Base-by-base conservation (phyloP, 2,113 vertebrate genomes). In the Columbina picui region DNA sequence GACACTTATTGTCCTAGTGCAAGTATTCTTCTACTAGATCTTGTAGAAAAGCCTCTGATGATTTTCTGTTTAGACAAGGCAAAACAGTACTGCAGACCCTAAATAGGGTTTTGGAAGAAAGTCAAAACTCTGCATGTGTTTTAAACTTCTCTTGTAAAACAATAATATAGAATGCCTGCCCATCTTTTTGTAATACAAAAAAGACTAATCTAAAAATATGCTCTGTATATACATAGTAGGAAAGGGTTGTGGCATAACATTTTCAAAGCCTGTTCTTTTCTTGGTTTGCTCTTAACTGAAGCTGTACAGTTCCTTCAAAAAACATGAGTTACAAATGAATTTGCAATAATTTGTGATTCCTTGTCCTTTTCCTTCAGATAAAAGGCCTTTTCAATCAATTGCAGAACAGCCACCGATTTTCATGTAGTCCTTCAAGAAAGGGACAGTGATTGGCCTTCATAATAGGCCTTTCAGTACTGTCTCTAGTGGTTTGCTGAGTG, bases 101-200 rank as follows among this genome's bases (percentile, higher is more conserved):
- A 95, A 96, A 96, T 83, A 95, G 82, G 69, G 50, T 88, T 96
- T 95, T 96, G 93, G 91, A 98, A 93, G 92, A 83, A 94, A 95
- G 85, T 97, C 87, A 93, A 76, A 94, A 75, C 60, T 69, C 75
- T 74, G 55, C 21, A 30, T 96, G 87, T 90, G 69, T 97, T 94
- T 90, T 92, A 86, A 96, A 89, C 41, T 95, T 92, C 49, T 89
- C 95, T 82, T n/a, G 9, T 94, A 87, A 59, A 95, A 87, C 43
- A 93, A 30, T 50, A 89, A 78, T 80, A 67, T 45, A 91, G 83
- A 73, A 65, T 86, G 90, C 74, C 56, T 89, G 68, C 68, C 90
- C 47, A 60, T 96, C 70, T 80, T 39, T 93, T 87, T 94, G 22
- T 81, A 64, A 63, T 75, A 85, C 21, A 21, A 52, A 82, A 89